These are phyloP conservation scores for Cebidichthys violaceus DNA, from an alignment of 2,113 vertebrate genomes.

Conservation along the genomic window DNA sequence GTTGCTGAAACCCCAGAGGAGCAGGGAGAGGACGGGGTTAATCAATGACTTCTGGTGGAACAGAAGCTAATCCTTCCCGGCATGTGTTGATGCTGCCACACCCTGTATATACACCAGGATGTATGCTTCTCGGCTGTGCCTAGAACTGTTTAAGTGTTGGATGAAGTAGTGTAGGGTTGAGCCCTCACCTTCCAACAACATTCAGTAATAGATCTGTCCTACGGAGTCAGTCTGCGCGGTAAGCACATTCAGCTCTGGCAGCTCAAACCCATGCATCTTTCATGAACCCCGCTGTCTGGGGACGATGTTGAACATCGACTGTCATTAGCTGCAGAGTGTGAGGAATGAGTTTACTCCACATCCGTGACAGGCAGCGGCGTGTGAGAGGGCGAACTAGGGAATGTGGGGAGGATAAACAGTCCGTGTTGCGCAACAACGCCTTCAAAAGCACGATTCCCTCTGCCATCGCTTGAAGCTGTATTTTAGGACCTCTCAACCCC, in stretches of 20 bases:
- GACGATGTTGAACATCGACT: constrained; percentile 76
- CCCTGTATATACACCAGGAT: constrained; percentile 67
- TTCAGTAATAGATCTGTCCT: constrained; percentile 64
- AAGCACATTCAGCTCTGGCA: constrained; percentile 63
- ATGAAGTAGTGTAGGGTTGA: neutral
- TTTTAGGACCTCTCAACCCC: constrained; percentile 36
- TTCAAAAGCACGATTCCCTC: constrained; percentile 35
- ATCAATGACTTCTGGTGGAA: constrained; percentile 44
- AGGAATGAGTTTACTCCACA: constrained; percentile 68
- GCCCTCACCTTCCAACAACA: constrained; percentile 48
- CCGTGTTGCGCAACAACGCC: constrained; percentile 36
- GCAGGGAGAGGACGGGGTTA: constrained; percentile 3
- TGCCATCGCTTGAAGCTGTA: constrained; percentile 17
- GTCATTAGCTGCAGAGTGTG: constrained; percentile 69
- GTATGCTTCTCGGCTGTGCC: constrained; percentile 13
- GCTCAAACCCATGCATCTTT: constrained; percentile 77
- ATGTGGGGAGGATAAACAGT: constrained; percentile 27
- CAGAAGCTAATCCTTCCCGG: constrained; percentile 16
- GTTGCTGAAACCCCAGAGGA: neutral
- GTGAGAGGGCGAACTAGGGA: constrained; percentile 49
- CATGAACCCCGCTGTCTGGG: constrained; percentile 71
- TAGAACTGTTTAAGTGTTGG: neutral
- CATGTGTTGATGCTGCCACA: constrained; percentile 51
- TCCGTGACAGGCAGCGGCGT: constrained; percentile 63
- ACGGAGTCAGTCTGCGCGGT: constrained; percentile 63